Percentiles rank a stretch among this genome's conserved stretches.
These are phyloP conservation scores for Pseudochirops corinnae DNA, from an alignment of 2,797 vertebrate genomes.

Conservation along the genomic window DNA sequence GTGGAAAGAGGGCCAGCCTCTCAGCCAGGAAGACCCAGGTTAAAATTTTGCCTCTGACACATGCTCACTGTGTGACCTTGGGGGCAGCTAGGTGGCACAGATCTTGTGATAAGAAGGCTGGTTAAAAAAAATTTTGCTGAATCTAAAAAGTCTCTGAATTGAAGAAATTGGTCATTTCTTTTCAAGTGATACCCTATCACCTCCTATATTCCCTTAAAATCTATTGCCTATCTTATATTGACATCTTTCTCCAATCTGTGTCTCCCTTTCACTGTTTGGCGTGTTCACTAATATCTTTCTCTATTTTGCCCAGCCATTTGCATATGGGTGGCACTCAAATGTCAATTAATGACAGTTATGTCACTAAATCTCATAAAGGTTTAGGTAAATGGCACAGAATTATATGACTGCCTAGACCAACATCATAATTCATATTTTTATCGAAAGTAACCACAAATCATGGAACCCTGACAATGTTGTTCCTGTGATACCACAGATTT, in stretches of 20 bases:
- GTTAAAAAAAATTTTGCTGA: not conserved
- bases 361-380: not conserved
- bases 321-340: not conserved
- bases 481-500: constrained; percentile 22
- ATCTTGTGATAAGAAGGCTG: not conserved
- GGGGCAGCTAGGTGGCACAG: not conserved
- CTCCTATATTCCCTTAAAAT: not conserved
- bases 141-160: constrained; percentile 12
- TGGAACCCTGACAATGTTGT: constrained; percentile 14
- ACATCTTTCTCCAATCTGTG: not conserved
- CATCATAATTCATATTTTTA: constrained; percentile 35
- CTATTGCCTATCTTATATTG: not conserved
- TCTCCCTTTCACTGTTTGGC: not conserved
- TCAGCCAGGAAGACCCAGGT: not conserved
- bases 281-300: not conserved
- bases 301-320: not conserved
- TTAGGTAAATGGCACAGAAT: not conserved
- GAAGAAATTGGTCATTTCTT: not conserved
- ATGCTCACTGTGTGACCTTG: not conserved
- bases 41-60: not conserved
- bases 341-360: not conserved
- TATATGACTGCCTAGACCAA: not conserved
- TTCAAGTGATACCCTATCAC: not conserved
- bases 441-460: constrained; percentile 49
- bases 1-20: not conserved